Evolutionary conservation across 1,140 invertebrate genomes (phyloP), one percentile per base, ranked within the genome.

Genomic region (Drosophila biarmipes): DNA sequence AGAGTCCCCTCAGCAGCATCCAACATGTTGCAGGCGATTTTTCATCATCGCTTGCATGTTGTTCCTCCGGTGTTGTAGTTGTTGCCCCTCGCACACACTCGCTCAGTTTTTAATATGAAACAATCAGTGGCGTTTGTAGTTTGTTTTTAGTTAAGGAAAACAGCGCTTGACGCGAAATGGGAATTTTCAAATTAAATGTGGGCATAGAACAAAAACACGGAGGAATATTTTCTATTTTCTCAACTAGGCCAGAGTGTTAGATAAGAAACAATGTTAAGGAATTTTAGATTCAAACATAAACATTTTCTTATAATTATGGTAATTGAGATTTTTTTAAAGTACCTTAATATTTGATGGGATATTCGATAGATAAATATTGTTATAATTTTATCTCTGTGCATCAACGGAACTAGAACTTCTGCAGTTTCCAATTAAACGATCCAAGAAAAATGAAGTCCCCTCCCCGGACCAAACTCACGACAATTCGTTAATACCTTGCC

Each of bases 11-110:
- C 56, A 77, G 73, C 81, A 85, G 81, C 82, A 86, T 79, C 80
- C 84, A 90, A 89, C 85, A 89, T 89, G 84, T 90, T 90, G 85
- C 80, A 80, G 85, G 51, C 85, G 73, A 89, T 89, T 90, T 85
- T 89, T 89, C 84, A 89, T 89, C 84, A 89, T 89, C 84, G 84
- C 72, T 89, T 73, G 79, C 67, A 82, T 89, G 75, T 77, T 81
- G 81, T 77, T 85, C 55, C 68, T 76, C 57, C 66, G 79, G 46
- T 42, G 59, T 40, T 69, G 57, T 37, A 66, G 63, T 54, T 85
- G 64, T 54, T 80, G 68, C 69, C 48, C 38, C 66, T 64, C 72
- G 71, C 74, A 71, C 64, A 71, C 67, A 71, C 64, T 49, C 68
- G 68, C 51, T 19, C 68, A 72, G 55, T 62, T 78, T 86, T 79